Percentiles rank a stretch among this genome's conserved stretches.
Conservation (phyloP, 2,113 vertebrate genomes). For the Eudyptes chrysolophus region DNA sequence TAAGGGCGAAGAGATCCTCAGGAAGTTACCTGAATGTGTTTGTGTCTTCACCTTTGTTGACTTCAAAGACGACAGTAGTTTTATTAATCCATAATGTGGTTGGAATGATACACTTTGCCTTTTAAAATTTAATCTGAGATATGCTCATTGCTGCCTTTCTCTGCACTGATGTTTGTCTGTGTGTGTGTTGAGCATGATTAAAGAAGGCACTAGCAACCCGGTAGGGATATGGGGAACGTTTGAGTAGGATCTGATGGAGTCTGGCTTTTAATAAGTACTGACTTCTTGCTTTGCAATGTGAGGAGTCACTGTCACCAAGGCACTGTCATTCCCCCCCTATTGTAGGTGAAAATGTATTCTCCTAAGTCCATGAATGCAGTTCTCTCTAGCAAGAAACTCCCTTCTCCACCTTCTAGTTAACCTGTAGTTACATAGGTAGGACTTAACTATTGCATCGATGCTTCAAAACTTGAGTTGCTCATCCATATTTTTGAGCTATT, state of each 20-base stretch:
- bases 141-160: background rate
- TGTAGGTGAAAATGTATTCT: background rate
- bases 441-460: background rate
- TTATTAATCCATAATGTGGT: background rate
- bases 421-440: background rate
- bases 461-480: background rate
- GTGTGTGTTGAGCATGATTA: background rate
- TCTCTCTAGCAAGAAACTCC: background rate
- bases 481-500: background rate
- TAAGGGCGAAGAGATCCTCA: background rate
- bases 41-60: background rate
- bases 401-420: background rate
- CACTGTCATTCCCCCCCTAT: background rate
- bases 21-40: background rate
- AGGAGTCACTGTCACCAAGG: background rate
- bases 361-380: background rate
- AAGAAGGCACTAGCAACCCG: background rate
- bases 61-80: background rate
- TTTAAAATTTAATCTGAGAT: background rate
- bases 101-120: background rate
- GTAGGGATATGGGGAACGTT: background rate
- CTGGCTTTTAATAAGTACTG: background rate
- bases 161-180: background rate
- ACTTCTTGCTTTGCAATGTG: background rate
- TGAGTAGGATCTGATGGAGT: background rate